Percentiles rank a stretch among this genome's conserved stretches.
These are phyloP conservation scores for Coelogynopora nodosa DNA, from an alignment of 2,888 invertebrate genomes.

Conservation along the genomic window DNA sequence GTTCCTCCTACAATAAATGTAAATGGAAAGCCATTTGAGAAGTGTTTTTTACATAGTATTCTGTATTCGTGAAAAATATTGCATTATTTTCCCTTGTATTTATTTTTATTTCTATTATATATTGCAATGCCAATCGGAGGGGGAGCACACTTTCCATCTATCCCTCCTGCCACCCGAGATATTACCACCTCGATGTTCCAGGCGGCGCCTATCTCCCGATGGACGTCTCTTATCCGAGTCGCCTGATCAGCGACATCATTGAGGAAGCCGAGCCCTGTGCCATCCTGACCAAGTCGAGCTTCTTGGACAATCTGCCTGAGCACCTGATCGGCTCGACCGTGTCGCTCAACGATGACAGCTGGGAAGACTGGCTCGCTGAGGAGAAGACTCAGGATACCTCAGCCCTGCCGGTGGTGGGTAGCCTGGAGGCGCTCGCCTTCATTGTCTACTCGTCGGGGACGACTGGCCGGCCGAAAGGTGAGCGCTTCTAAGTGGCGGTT, in stretches of 20 bases:
- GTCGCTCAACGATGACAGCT: slow-evolving; percentile 49
- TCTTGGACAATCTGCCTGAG: slow-evolving; percentile 50
- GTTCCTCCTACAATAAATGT: too few species aligned
- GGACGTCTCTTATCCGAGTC: slow-evolving; percentile 60
- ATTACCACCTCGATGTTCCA: too few species aligned
- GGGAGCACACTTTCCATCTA: neutral
- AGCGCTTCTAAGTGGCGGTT: too few species aligned
- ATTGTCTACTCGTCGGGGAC: slow-evolving; percentile 63
- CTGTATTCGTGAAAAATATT: too few species aligned
- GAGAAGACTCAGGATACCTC: slow-evolving; percentile 43
- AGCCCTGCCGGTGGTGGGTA: slow-evolving; percentile 43
- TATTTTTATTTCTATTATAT: neutral
- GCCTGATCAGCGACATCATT: slow-evolving; percentile 58
- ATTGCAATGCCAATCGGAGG: neutral
- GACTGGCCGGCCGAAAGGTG: slow-evolving; percentile 63
- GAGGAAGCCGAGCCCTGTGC: slow-evolving; percentile 58
- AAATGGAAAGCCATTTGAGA: too few species aligned
- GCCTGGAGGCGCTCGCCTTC: slow-evolving; percentile 60
- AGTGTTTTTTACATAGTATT: too few species aligned
- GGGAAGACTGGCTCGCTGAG: slow-evolving; percentile 51
- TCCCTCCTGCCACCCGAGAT: too few species aligned
- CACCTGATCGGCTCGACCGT: neutral
- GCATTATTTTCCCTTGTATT: neutral
- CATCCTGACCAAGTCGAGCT: slow-evolving; percentile 53
- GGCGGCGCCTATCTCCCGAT: slow-evolving; percentile 62